A percentile compares a stretch with the other conserved stretches of the same genome.
These are phyloP conservation scores for Ceratosolen fusciceps DNA, from an alignment of 1,140 invertebrate genomes.

Conservation along the genomic window DNA sequence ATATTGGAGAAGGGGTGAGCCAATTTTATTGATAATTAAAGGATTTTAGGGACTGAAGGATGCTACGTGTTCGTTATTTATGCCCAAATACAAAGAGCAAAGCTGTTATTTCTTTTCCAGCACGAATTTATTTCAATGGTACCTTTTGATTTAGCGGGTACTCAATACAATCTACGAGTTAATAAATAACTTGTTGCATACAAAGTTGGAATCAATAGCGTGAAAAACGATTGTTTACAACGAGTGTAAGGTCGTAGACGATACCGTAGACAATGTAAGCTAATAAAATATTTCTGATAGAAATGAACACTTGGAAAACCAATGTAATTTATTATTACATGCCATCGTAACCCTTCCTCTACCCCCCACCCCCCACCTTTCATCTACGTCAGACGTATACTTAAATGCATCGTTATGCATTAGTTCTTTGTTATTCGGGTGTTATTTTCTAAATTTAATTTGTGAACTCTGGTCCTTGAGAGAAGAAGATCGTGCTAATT, in stretches of 20 bases:
- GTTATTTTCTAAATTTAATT: too few relatives aligned
- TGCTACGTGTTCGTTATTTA: not conserved
- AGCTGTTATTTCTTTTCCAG: constrained; percentile 29
- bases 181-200: constrained; percentile 20
- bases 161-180: constrained; percentile 19
- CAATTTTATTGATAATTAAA: not conserved
- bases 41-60: not conserved
- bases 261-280: constrained; percentile 10
- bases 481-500: too few relatives aligned
- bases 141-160: constrained; percentile 33
- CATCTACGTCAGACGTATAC: too few relatives aligned
- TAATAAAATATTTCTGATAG: too few relatives aligned
- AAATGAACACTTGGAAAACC: too few relatives aligned
- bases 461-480: too few relatives aligned
- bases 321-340: too few relatives aligned
- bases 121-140: constrained; percentile 41
- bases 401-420: too few relatives aligned
- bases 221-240: constrained; percentile 37
- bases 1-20: not conserved
- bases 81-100: too few relatives aligned
- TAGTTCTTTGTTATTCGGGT: too few relatives aligned
- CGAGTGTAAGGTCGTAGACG: constrained; percentile 30
- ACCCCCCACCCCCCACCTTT: too few relatives aligned
- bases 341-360: too few relatives aligned
- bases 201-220: constrained; percentile 14